Conservation (phyloP, 2,888 invertebrate genomes). For the Pachycephus smyrnensis region DNA sequence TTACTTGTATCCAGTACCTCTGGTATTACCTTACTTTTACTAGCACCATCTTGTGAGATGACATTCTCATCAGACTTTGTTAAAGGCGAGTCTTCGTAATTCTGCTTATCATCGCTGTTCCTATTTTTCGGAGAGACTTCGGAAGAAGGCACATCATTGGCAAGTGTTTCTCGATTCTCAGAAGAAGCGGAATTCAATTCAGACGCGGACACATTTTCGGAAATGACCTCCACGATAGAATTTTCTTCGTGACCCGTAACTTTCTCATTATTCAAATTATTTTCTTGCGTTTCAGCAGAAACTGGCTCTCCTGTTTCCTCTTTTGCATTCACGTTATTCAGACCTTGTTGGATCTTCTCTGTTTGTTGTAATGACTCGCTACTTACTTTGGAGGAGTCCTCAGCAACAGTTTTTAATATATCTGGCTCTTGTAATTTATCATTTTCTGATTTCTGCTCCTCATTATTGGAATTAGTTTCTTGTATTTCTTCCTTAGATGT, state of each 20-base stretch:
- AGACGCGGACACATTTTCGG: not conserved
- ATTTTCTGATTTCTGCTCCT: not conserved
- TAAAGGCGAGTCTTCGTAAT: not conserved
- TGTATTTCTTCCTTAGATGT: not conserved
- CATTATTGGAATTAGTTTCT: not conserved
- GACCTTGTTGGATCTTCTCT: not conserved
- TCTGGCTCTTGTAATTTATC: not conserved
- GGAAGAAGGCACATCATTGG: not conserved
- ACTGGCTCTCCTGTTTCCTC: not conserved
- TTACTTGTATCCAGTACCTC: not conserved
- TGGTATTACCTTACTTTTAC: constrained; percentile 8
- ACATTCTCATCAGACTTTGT: not conserved
- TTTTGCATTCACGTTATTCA: not conserved
- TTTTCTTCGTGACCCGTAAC: not conserved
- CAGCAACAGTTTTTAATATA: not conserved
- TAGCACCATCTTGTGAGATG: not conserved
- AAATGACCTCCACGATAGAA: not conserved
- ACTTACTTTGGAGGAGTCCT: not conserved
- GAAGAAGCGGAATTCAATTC: not conserved
- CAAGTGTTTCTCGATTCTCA: not conserved
- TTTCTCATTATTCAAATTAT: not conserved
- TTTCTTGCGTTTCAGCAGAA: not conserved
- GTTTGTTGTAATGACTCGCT: not conserved
- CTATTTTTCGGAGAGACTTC: not conserved
- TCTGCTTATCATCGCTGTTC: not conserved